A percentile compares a stretch with the other conserved stretches of the same genome.
phyloP scores from a whole-genome alignment of 2,888 invertebrate genomes.

The Lacanobia oleracea region DNA sequence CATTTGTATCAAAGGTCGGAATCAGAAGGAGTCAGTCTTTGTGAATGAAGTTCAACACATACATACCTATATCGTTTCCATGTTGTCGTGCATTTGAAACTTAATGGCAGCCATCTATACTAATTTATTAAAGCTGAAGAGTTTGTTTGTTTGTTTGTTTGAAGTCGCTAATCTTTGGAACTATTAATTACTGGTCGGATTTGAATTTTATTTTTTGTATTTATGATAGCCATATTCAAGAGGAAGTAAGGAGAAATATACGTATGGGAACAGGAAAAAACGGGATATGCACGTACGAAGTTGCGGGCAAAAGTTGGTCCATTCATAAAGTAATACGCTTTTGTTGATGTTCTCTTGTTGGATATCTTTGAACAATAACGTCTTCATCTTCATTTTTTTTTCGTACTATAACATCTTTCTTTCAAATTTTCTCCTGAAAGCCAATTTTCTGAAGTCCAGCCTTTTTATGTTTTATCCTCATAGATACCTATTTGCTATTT shows the following conservation, averaged over 20 bases:
- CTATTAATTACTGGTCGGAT: too few relatives aligned
- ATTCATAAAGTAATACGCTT: neutral
- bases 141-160: too few relatives aligned
- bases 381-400: too few relatives aligned
- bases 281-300: too few relatives aligned
- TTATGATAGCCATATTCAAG: too few relatives aligned
- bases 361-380: neutral
- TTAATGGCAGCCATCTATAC: neutral
- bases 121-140: too few relatives aligned
- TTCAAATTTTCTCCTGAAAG: neutral
- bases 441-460: neutral
- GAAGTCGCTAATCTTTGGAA: too few relatives aligned
- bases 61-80: constrained; percentile 6
- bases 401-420: neutral
- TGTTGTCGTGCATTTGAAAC: constrained; percentile 2
- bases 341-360: neutral
- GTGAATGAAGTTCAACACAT: constrained; percentile 39
- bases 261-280: too few relatives aligned
- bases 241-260: too few relatives aligned
- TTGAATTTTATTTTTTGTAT: too few relatives aligned
- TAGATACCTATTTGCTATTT: neutral
- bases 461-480: neutral
- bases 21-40: constrained; percentile 45
- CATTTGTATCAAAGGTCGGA: constrained; percentile 69
- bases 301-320: neutral